Percentiles rank a stretch among this genome's conserved stretches.
Evolutionary conservation across 2,797 vertebrate genomes (phyloP).

Genomic region (Haliaeetus vocifer): DNA sequence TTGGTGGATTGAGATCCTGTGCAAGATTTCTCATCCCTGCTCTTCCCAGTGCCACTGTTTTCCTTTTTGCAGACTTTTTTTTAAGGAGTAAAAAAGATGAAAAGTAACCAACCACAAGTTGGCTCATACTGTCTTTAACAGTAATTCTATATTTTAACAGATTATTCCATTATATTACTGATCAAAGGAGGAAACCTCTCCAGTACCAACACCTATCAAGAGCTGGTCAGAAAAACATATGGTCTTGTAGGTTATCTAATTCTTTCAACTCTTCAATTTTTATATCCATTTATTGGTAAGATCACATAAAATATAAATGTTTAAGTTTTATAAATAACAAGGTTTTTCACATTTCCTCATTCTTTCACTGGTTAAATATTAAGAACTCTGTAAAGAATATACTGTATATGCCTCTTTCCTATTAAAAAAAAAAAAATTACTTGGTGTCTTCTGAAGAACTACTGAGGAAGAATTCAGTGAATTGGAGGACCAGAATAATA

Average conservation of each 20-base stretch:
- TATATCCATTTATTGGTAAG: constrained; percentile 97
- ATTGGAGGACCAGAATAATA: neutral
- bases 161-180: constrained; percentile 92
- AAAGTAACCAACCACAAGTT: neutral
- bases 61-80: neutral
- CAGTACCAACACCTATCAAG: constrained; percentile 87
- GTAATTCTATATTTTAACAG: constrained; percentile 72
- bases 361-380: neutral
- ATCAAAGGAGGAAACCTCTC: constrained; percentile 90
- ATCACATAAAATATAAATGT: neutral
- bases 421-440: neutral
- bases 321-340: neutral
- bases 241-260: constrained; percentile 87
- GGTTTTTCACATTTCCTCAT: neutral
- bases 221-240: constrained; percentile 87
- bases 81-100: neutral
- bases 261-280: constrained; percentile 89
- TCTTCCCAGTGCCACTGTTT: neutral
- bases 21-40: neutral
- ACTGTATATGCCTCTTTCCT: neutral
- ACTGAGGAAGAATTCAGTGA: neutral
- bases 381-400: neutral
- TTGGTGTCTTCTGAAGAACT: neutral
- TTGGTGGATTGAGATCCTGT: neutral
- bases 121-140: neutral